A percentile compares a stretch with the other conserved stretches of the same genome.
phyloP scores from a whole-genome alignment of 2,113 vertebrate species.

The Ursus arctos region DNA sequence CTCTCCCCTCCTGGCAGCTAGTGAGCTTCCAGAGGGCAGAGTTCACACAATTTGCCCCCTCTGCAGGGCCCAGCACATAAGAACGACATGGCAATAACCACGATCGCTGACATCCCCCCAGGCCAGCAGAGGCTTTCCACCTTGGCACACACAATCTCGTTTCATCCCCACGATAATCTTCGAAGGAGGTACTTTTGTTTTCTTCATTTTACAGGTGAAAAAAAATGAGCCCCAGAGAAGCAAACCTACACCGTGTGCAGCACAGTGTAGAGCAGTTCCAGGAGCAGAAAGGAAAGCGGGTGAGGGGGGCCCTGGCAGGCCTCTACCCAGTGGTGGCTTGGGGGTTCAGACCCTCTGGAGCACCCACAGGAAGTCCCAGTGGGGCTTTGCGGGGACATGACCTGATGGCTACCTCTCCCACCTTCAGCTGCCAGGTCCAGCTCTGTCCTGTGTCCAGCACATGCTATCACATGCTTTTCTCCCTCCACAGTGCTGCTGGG shows the following conservation, averaged over 20 bases:
- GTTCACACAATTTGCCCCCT: neutral
- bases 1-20: neutral
- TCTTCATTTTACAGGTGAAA: neutral
- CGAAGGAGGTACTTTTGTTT: neutral
- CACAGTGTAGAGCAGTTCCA: neutral
- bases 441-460: neutral
- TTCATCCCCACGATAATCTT: neutral
- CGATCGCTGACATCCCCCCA: rapidly evolving
- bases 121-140: neutral
- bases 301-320: neutral
- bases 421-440: neutral
- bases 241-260: no score
- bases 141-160: neutral
- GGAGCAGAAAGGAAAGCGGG: no score
- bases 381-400: neutral
- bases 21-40: neutral
- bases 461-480: neutral
- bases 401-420: neutral
- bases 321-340: neutral
- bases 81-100: rapidly evolving
- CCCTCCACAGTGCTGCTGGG: neutral
- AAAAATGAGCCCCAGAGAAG: neutral
- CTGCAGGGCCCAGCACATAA: neutral
- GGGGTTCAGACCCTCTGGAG: neutral
- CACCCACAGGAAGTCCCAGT: neutral